Percentiles rank a stretch among this genome's conserved stretches.
phyloP scores from a whole-genome alignment of 1,140 invertebrate genomes.

The Rhagoletis pomonella region DNA sequence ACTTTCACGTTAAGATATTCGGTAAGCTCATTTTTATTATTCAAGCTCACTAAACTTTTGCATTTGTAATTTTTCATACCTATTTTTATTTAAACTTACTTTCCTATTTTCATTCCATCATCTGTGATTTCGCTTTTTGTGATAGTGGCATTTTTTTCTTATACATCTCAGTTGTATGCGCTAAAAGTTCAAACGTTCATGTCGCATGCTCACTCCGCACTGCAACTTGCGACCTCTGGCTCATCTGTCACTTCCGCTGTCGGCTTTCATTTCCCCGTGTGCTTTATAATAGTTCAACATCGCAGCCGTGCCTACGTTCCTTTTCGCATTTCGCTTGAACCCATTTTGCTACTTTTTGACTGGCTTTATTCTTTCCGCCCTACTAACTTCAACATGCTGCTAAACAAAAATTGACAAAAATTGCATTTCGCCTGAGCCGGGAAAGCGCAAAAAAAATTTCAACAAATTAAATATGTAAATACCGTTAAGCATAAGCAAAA shows the following conservation, averaged over 20 bases:
- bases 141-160: background rate
- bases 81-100: background rate
- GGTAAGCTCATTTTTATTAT: background rate
- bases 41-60: background rate
- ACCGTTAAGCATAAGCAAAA: background rate
- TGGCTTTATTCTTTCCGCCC: slow-evolving; percentile 23
- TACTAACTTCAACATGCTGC: slow-evolving; percentile 46
- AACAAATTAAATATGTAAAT: background rate
- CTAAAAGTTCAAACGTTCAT: slow-evolving; percentile 42
- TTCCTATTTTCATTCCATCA: background rate
- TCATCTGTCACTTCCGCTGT: slow-evolving; percentile 20
- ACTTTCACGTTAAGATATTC: background rate
- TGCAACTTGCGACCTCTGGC: background rate
- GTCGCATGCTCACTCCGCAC: background rate
- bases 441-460: background rate
- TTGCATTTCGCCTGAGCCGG: slow-evolving; percentile 8
- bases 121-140: background rate
- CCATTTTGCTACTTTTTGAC: background rate
- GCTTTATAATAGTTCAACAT: slow-evolving; percentile 13
- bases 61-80: background rate
- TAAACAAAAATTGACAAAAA: slow-evolving; percentile 40
- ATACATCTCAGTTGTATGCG: background rate
- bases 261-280: slow-evolving; percentile 36
- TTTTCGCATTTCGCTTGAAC: background rate
- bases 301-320: background rate